Evolutionary conservation across 2,888 invertebrate species (phyloP).

Genomic region (Arenicola marina): DNA sequence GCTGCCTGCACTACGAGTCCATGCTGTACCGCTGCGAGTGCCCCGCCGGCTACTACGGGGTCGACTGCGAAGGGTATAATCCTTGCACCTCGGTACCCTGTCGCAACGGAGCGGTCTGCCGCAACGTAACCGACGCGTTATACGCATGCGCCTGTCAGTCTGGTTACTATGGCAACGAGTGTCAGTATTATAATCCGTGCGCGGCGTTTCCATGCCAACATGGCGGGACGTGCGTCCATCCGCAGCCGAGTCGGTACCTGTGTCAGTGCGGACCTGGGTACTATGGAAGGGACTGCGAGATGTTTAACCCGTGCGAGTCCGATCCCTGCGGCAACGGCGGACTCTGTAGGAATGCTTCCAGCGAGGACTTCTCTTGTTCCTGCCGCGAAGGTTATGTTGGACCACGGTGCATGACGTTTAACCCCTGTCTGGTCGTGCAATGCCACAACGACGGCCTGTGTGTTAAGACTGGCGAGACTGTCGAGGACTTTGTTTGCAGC

Average conservation of each 20-base stretch:
- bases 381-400: constrained; percentile 19
- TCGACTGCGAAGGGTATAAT: constrained; percentile 23
- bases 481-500: constrained; percentile 34
- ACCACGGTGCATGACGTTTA: constrained; percentile 24
- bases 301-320: constrained; percentile 24
- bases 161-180: constrained; percentile 20
- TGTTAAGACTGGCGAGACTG: constrained; percentile 14
- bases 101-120: constrained; percentile 25
- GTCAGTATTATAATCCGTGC: constrained; percentile 27
- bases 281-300: constrained; percentile 28
- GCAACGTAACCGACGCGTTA: background rate
- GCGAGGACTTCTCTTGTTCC: background rate
- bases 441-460: constrained; percentile 38
- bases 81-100: constrained; percentile 29
- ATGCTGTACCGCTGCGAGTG: constrained; percentile 25
- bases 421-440: constrained; percentile 22
- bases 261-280: constrained; percentile 19
- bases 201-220: constrained; percentile 23
- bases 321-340: constrained; percentile 27
- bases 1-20: constrained; percentile 26
- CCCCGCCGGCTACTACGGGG: constrained; percentile 17
- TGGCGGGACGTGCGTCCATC: constrained; percentile 25
- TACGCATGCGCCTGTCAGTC: constrained; percentile 24
- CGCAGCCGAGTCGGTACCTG: background rate
- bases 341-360: constrained; percentile 9